phyloP scores from a whole-genome alignment of 2,888 invertebrate species.

The Drosophila ochracea region DNA sequence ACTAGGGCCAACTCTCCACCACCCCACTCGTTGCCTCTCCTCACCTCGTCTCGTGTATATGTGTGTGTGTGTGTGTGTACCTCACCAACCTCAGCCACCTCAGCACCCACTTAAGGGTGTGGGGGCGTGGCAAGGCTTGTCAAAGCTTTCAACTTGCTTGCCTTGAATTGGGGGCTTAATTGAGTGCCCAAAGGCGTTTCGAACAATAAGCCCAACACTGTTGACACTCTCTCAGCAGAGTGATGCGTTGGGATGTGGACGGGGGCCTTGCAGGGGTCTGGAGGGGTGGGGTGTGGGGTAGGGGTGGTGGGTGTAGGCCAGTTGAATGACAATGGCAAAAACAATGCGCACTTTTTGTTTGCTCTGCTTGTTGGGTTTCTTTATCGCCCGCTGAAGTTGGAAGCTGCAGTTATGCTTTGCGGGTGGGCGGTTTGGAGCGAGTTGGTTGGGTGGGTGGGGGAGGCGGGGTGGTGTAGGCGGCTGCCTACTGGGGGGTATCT shows the following conservation, averaged over 20 bases:
- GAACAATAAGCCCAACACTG: slow-evolving; percentile 32
- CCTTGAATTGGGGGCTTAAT: slow-evolving; percentile 69
- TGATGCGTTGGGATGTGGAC: background rate
- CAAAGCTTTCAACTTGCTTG: slow-evolving; percentile 52
- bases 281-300: background rate
- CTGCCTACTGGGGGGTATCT: background rate
- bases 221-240: slow-evolving; percentile 41
- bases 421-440: background rate
- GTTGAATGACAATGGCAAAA: slow-evolving; percentile 57
- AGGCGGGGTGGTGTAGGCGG: background rate
- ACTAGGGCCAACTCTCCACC: background rate
- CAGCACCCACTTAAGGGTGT: slow-evolving; percentile 8
- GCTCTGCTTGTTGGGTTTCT: slow-evolving; percentile 1
- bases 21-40: background rate
- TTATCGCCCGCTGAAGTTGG: slow-evolving; percentile 54
- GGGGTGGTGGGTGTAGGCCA: slow-evolving; percentile 2
- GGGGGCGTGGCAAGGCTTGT: slow-evolving; percentile 39
- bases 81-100: slow-evolving; percentile 3
- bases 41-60: background rate
- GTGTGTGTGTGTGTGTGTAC: slow-evolving; percentile 1
- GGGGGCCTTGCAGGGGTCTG: background rate
- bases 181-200: slow-evolving; percentile 74
- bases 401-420: slow-evolving; percentile 9
- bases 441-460: background rate
- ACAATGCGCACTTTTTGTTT: slow-evolving; percentile 64